Base-by-base conservation (phyloP, 2,888 invertebrate genomes). In the Silvanus unidentatus region DNA sequence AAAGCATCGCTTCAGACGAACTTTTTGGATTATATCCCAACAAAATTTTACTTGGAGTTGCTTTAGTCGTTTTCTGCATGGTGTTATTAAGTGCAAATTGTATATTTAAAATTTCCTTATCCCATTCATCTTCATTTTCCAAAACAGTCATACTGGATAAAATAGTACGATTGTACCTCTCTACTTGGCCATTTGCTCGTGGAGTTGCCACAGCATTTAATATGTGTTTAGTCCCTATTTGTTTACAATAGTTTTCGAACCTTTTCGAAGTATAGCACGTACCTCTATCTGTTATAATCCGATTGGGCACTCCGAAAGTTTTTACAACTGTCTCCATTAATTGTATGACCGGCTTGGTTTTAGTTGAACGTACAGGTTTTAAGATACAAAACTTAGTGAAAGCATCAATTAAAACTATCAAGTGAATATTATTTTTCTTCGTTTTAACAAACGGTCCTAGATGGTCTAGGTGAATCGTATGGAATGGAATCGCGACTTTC, bases 151-250 rank as follows among this genome's bases (percentile, higher is more conserved):
- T 51, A 10, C 59, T 38, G 1, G 63, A 56, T 16, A 51, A 47
- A 0, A 64, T 38, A 10, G 62, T 66, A 1, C 59, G 44, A 43
- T 66, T 67, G 11, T 62, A 50, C 13, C 65, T 42, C 42, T 54
- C 69, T 1, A 61, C 62, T 41, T 68, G 68, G 1, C 68, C 69
- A 44, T 70, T 68, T 56, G 64, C 58, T 12, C 49, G 37, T 15
- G 44, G 47, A 4, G 42, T 44, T 2, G 44, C 47, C 1, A 34
- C 35, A 9, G 42, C 34, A 35, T 34, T 42, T 42, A 35, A 13
- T 10, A 37, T 38, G 28, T 37, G 43, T 29, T 38, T 36, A 2
- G 35, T 38, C n/a, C 30, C 29, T 14, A 34, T 13, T 13, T 43
- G 16, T 12, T 11, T 29, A 29, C 43, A 43, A 13, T 14, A 22